Conservation (phyloP, 2,888 invertebrate genomes). For the Chrysodeixis includens region DNA sequence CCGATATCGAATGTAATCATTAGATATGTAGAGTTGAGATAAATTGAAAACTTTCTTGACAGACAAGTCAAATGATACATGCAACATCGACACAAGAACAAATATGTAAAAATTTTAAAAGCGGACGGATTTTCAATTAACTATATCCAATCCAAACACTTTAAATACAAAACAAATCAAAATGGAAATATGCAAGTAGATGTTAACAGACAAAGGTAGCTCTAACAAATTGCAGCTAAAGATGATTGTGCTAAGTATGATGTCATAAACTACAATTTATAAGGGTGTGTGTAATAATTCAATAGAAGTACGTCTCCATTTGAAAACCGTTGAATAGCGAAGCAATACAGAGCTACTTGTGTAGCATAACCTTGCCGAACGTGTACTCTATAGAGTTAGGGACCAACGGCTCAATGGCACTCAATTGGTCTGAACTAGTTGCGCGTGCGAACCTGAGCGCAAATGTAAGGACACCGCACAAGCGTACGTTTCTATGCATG, state of each 20-base stretch:
- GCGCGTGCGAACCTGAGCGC: constrained; percentile 81
- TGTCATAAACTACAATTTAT: constrained; percentile 39
- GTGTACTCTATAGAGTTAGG: constrained; percentile 76
- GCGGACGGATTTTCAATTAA: constrained; percentile 42
- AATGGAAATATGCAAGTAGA: constrained; percentile 37
- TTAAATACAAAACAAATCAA: constrained; percentile 30
- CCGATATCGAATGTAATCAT: constrained; percentile 64
- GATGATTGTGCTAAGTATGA: constrained; percentile 46
- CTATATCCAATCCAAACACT: constrained; percentile 47
- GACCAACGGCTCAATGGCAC: constrained; percentile 82
- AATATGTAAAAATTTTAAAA: constrained; percentile 54
- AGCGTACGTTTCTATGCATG: constrained; percentile 60
- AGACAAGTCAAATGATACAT: constrained; percentile 41
- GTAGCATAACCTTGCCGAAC: constrained; percentile 81
- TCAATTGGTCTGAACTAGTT: constrained; percentile 87
- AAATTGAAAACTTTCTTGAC: background rate
- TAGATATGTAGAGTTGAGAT: background rate
- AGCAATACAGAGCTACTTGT: constrained; percentile 56
- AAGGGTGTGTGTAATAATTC: constrained; percentile 49
- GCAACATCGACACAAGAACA: constrained; percentile 65
- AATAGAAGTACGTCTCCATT: constrained; percentile 45
- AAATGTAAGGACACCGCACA: constrained; percentile 72
- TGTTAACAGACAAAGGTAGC: constrained; percentile 44
- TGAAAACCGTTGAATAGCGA: constrained; percentile 57
- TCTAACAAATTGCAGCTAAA: constrained; percentile 40